These are phyloP conservation scores for Hemicordylus capensis DNA, from an alignment of 2,113 vertebrate genomes.

Conservation along the genomic window DNA sequence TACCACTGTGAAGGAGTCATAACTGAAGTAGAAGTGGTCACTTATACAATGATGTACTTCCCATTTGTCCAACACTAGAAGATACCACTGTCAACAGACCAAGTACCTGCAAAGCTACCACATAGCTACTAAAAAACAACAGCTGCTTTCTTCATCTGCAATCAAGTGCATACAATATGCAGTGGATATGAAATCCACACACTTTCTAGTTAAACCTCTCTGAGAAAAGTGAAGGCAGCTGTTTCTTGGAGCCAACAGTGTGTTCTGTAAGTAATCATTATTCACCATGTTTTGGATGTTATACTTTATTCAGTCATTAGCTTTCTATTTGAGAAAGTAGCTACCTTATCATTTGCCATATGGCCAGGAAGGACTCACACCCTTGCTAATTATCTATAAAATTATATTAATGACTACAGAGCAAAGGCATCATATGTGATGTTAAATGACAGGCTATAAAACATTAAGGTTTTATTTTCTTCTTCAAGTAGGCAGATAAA, in stretches of 20 bases:
- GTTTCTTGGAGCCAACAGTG: conserved; percentile 51
- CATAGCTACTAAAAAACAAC: background rate
- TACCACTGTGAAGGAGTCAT: background rate
- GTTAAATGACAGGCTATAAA: conserved; percentile 29
- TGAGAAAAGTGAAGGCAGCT: conserved; percentile 53
- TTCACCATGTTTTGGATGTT: conserved; percentile 59
- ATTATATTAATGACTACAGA: conserved; percentile 55
- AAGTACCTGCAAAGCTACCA: no score
- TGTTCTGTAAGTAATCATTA: conserved; percentile 40
- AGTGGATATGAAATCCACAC: background rate
- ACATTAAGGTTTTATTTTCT: background rate
- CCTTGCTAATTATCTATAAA: conserved; percentile 53
- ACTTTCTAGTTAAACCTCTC: conserved; percentile 39
- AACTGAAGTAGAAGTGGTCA: background rate
- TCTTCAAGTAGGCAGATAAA: conserved; percentile 11
- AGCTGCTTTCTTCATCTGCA: background rate
- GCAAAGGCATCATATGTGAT: conserved; percentile 45
- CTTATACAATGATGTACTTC: background rate
- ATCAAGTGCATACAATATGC: background rate
- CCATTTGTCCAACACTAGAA: background rate
- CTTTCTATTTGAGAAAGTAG: conserved; percentile 42
- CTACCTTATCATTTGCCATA: conserved; percentile 61
- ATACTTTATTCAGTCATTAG: conserved; percentile 46
- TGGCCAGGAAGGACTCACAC: conserved; percentile 51
- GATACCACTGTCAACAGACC: background rate